A percentile compares a stretch with the other conserved stretches of the same genome.
These are phyloP conservation scores for Zeugodacus cucurbitae DNA, from an alignment of 1,140 invertebrate species.

Conservation along the genomic window DNA sequence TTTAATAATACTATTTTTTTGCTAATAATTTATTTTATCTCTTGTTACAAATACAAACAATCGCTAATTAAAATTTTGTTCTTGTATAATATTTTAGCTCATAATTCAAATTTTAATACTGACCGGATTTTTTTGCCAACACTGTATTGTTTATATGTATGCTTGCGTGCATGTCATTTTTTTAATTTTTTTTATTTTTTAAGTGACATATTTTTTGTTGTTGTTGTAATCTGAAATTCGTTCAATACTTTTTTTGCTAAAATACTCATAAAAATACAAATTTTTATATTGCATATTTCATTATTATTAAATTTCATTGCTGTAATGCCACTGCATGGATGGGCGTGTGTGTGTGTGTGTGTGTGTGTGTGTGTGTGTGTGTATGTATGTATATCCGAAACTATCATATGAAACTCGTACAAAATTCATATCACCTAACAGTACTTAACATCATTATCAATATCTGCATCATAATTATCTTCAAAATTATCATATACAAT, in stretches of 20 bases:
- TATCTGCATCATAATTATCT: background rate
- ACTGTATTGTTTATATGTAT: background rate
- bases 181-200: too few species aligned
- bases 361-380: conserved; percentile 19
- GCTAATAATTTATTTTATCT: too few species aligned
- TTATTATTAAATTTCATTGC: conserved; percentile 40
- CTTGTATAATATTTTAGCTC: too few species aligned
- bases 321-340: too few species aligned
- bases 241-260: background rate
- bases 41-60: too few species aligned
- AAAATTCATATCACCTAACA: conserved; percentile 23
- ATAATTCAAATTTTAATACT: too few species aligned
- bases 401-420: conserved; percentile 39
- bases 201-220: background rate
- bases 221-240: background rate
- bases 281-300: background rate
- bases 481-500: too few species aligned
- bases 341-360: background rate
- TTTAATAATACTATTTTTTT: too few species aligned
- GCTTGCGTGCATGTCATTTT: background rate
- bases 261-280: conserved; percentile 28
- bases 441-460: background rate
- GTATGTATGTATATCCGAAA: conserved; percentile 19
- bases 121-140: too few species aligned
- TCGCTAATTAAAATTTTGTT: too few species aligned